Base-by-base conservation (phyloP, 1,140 invertebrate genomes). In the Sinella curviseta region DNA sequence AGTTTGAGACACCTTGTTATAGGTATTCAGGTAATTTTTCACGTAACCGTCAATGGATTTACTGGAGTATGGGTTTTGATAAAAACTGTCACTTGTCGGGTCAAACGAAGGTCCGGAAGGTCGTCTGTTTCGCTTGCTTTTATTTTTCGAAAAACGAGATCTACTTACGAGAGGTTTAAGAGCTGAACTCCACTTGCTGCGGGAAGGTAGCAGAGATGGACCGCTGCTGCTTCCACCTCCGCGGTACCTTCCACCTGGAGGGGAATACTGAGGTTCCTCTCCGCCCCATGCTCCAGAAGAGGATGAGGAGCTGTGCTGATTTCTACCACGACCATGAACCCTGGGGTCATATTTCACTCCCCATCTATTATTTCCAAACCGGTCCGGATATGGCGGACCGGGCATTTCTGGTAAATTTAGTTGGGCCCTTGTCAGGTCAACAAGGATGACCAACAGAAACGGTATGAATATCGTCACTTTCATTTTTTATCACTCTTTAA, bases 121-220 rank as follows among this genome's bases (percentile, higher is more conserved):
- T 30, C 65, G 65, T 70, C 65, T 12, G 65, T 30, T 30, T n/a
- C 65, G 26, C 31, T 30, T 31, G 31, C 31, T 30, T 33, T 70
- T 31, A 70, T 70, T 70, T 70, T 70, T 70, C 31, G 65, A 70
- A 17, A 70, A 70, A 33, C 39, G 39, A 48, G 39, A 48, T 48
- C 26, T 70, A 70, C 65, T 70, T 70, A 70, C 65, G 24, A 70
- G 65, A n/a, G 65, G 65, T 33, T 70, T 70, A 4, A 70, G 65
- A 4, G 8, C 65, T 31, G 65, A 33, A 31, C 3, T 33, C 65
- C 65, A 70, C 31, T 70, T 70, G 24, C 57, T 26, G 24, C 57
- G 39, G 39, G 39, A 48, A 17, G 39, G 17, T 17, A 8, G n/a
- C n/a, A n/a, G n/a, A n/a, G 39, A 48, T 48, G 39, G 39, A 8